phyloP scores from a whole-genome alignment of 2,113 vertebrate species.

The Cynopterus brachyotis region DNA sequence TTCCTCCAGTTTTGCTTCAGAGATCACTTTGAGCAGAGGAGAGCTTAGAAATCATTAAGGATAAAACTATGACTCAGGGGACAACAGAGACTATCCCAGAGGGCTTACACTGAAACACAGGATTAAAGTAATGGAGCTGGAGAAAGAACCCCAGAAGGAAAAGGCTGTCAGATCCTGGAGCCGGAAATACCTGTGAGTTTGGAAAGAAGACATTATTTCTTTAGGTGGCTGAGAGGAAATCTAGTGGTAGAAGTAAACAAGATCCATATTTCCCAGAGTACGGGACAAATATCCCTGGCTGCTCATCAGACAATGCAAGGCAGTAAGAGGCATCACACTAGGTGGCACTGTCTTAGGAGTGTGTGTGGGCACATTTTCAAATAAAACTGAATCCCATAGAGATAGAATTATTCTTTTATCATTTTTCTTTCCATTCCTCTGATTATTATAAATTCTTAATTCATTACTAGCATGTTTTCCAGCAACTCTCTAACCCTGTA shows the following conservation, averaged over 20 bases:
- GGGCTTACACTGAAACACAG: not conserved
- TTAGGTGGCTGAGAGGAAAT: not conserved
- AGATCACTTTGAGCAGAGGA: not conserved
- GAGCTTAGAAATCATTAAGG: slow-evolving; percentile 33
- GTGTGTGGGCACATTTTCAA: not conserved
- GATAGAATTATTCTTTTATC: not conserved
- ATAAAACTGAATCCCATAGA: not conserved
- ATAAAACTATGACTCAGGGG: slow-evolving; percentile 9
- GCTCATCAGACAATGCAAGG: not conserved
- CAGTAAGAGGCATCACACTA: fast-evolving
- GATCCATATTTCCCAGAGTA: not conserved
- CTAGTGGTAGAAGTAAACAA: not conserved
- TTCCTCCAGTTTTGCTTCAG: not conserved
- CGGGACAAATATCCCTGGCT: fast-evolving
- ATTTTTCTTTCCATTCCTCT: not conserved
- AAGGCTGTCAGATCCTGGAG: not conserved
- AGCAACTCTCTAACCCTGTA: not conserved
- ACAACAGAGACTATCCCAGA: not conserved
- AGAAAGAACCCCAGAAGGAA: not conserved
- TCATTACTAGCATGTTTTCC: slow-evolving; percentile 12
- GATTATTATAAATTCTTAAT: not conserved
- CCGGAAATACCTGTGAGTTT: not conserved
- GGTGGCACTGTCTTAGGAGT: not conserved
- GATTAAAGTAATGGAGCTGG: not conserved
- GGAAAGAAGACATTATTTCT: not conserved